phyloP scores from a whole-genome alignment of 2,888 invertebrate species.

The Synanthedon tipuliformis region DNA sequence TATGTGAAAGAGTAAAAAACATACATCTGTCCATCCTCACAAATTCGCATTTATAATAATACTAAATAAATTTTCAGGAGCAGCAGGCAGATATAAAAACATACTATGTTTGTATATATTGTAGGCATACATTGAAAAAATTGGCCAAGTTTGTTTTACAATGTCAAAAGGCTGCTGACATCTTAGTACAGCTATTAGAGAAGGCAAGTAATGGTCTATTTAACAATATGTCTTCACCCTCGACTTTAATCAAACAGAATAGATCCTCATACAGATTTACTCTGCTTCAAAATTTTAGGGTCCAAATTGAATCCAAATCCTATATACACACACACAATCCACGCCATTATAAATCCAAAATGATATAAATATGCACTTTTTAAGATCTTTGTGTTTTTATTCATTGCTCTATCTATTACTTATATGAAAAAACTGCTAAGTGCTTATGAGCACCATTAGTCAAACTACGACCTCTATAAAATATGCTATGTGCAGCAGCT shows the following conservation, averaged over 20 bases:
- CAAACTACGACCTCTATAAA: too few relatives aligned
- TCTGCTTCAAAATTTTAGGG: not conserved
- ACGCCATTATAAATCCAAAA: not conserved
- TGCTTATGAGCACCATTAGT: too few relatives aligned
- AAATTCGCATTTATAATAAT: not conserved
- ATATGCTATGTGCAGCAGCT: too few relatives aligned
- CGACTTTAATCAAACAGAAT: not conserved
- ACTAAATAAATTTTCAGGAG: slow-evolving; percentile 16
- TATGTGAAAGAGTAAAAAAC: too few relatives aligned
- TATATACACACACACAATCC: not conserved
- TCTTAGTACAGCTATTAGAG: slow-evolving; percentile 11
- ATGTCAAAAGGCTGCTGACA: slow-evolving; percentile 19
- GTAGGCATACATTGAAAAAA: slow-evolving; percentile 25
- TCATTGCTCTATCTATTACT: too few relatives aligned
- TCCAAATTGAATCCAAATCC: not conserved
- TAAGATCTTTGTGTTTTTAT: not conserved
- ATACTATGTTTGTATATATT: slow-evolving; percentile 24
- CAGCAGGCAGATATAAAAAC: slow-evolving; percentile 9
- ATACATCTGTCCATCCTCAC: not conserved
- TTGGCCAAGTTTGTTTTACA: slow-evolving; percentile 25
- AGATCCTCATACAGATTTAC: not conserved
- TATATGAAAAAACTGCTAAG: too few relatives aligned
- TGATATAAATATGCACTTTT: too few relatives aligned
- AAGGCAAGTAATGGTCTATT: slow-evolving; percentile 13
- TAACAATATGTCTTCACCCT: not conserved